Base-by-base conservation (phyloP, 2,888 invertebrate genomes). In the Crematogaster levior region DNA sequence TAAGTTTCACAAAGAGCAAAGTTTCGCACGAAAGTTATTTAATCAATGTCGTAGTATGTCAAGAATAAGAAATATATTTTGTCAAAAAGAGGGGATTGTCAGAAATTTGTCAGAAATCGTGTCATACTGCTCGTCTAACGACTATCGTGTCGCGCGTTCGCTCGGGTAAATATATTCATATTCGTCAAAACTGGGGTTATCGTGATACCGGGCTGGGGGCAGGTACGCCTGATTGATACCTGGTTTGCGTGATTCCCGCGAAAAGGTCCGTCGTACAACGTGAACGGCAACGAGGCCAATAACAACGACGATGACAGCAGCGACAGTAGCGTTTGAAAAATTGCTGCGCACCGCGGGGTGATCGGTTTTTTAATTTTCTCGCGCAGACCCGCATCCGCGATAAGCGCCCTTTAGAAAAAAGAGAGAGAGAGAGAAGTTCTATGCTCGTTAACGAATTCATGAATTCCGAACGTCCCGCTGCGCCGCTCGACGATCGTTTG, bases 161-260 rank as follows among this genome's bases (percentile, higher is more conserved):
- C 48, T 56, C 43, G 21, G 37, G 53, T 34, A 86, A 88, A 88
- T 85, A 83, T 89, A 88, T 91, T 87, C 86, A 83, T 88, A 87
- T 88, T 86, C 84, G 84, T 87, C 83, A 86, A 89, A 90, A 89
- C 81, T 60, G 56, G 66, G 81, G 85, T 82, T 89, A 88, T 90
- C 86, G 86, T 84, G 87, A 86, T 86, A 84, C 80, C 53, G 68
- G 70, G 80, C 46, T 65, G 82, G 74, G 84, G 83, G 79, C 75
- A 56, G 83, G 56, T 81, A 46, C 58, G 81, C 84, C 93, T 93
- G 93, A 93, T 93, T 93, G 93, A 93, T 93, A 93, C 87, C 86
- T 85, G 84, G 85, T 91, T 93, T 90, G 93, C 93, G 93, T 93
- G 93, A 92, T 90, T 85, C 86, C 86, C 68, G 82, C 81, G 88